phyloP scores from a whole-genome alignment of 2,888 invertebrate genomes.

The Choristoneura rosaceana region DNA sequence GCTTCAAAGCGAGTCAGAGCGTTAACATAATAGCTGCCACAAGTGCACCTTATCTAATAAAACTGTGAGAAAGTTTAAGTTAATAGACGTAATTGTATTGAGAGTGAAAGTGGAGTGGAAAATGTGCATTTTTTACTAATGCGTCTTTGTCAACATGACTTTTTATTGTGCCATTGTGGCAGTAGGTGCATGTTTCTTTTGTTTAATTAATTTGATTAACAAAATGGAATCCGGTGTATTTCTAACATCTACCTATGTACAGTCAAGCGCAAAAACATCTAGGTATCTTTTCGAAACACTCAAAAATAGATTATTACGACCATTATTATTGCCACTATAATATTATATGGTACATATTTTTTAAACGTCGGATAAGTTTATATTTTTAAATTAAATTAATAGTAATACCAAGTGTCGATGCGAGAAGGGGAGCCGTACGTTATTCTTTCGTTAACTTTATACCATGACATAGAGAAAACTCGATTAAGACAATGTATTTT shows the following conservation, averaged over 20 bases:
- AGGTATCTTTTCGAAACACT: too few relatives aligned
- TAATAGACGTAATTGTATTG: constrained; percentile 66
- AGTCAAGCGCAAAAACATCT: too few relatives aligned
- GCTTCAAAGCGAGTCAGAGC: constrained; percentile 26
- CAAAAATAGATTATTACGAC: too few relatives aligned
- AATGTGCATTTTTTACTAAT: constrained; percentile 51
- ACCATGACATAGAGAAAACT: too few relatives aligned
- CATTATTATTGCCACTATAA: too few relatives aligned
- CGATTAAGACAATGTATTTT: too few relatives aligned
- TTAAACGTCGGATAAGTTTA: too few relatives aligned
- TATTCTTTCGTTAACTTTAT: too few relatives aligned
- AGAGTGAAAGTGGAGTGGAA: constrained; percentile 73
- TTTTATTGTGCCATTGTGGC: constrained; percentile 45
- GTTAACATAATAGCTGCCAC: constrained; percentile 39
- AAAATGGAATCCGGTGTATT: constrained; percentile 10
- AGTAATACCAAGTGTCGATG: too few relatives aligned
- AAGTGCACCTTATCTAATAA: constrained; percentile 46
- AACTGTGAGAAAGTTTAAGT: constrained; percentile 69
- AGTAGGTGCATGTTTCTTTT: constrained; percentile 26
- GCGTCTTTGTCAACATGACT: constrained; percentile 54
- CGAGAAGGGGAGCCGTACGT: too few relatives aligned
- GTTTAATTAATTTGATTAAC: constrained; percentile 28
- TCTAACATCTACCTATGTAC: background rate
- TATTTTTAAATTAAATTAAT: too few relatives aligned
- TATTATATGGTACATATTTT: too few relatives aligned